A percentile compares a stretch with the other conserved stretches of the same genome.
Conservation (phyloP, 2,888 invertebrate genomes). For the Selenia dentaria region DNA sequence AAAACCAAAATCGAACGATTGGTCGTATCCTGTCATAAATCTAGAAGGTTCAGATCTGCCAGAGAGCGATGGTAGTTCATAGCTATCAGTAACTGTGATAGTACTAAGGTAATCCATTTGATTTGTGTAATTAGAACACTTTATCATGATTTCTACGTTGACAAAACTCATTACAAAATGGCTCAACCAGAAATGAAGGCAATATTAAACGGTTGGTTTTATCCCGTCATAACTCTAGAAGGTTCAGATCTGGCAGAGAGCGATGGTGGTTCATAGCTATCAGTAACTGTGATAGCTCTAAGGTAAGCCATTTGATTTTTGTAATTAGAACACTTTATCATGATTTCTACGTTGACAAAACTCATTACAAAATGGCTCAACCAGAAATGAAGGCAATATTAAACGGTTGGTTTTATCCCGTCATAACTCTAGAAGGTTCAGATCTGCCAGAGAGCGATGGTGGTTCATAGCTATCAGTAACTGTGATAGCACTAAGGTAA, state of each 20-base stretch:
- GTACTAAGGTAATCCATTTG: constrained; percentile 76
- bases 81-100: constrained; percentile 92
- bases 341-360: too few relatives aligned
- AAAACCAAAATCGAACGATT: constrained; percentile 52
- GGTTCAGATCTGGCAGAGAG: constrained; percentile 92
- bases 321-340: too few relatives aligned
- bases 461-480: too few relatives aligned
- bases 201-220: constrained; percentile 66
- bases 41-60: constrained; percentile 90
- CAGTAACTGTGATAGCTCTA: constrained; percentile 89
- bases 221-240: constrained; percentile 87
- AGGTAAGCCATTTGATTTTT: constrained; percentile 63
- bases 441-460: too few relatives aligned
- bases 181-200: constrained; percentile 30
- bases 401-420: too few relatives aligned
- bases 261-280: constrained; percentile 98
- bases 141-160: too few relatives aligned
- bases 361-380: too few relatives aligned
- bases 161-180: constrained; percentile 40
- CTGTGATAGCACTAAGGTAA: too few relatives aligned
- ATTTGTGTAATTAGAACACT: too few relatives aligned
- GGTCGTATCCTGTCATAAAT: constrained; percentile 86
- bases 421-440: too few relatives aligned
- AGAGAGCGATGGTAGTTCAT: constrained; percentile 98
- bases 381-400: too few relatives aligned